Evolutionary conservation across 2,888 invertebrate species (phyloP), one percentile per base, ranked within the genome.

Genomic region (Melitaea athalia): DNA sequence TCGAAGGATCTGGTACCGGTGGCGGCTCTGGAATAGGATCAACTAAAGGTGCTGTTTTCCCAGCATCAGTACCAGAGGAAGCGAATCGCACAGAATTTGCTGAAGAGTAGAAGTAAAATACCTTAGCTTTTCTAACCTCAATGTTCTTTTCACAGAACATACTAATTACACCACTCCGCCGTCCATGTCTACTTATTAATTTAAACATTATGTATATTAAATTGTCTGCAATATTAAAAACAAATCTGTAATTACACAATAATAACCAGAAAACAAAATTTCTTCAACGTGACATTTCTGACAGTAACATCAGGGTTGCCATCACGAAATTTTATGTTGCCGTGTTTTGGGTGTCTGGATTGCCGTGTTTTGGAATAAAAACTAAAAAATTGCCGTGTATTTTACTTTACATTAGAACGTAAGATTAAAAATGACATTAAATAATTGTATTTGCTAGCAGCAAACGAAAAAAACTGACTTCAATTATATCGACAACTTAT

Each of bases 1-100:
- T 77, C 0, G 86, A 76, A n/a, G 85, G 79, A 72, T 91, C 89
- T 4, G 92, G 92, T 17, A 92, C 82, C 10, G 92, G 90, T 8
- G 92, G 92, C 10, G 92, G 89, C 77, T 92, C 92, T 50, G 92
- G 92, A 80, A 92, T 89, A 73, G 78, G 84, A 17, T 92, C 92
- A 8, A 84, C 63, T 38, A 89, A 66, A 8, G 82, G 75, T 50
- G 76, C 55, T 55, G 77, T 80, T 76, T 89, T 91, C 5, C 81
- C 85, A 7, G 75, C 77, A 77, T 90, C 88, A 57, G 45, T 79
- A 8, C 76, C 76, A 43, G 85, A 85, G 8, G 92, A 92, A 24
- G 90, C 83, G 77, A 85, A 91, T 76, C 92, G 83, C 52, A 89
- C 82, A 38, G 88, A 77, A 61, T 80, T 84, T 67, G 86, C 83